A percentile compares a stretch with the other conserved stretches of the same genome.
These are phyloP conservation scores for Perizoma flavofasciatum DNA, from an alignment of 2,888 invertebrate genomes.

Conservation along the genomic window DNA sequence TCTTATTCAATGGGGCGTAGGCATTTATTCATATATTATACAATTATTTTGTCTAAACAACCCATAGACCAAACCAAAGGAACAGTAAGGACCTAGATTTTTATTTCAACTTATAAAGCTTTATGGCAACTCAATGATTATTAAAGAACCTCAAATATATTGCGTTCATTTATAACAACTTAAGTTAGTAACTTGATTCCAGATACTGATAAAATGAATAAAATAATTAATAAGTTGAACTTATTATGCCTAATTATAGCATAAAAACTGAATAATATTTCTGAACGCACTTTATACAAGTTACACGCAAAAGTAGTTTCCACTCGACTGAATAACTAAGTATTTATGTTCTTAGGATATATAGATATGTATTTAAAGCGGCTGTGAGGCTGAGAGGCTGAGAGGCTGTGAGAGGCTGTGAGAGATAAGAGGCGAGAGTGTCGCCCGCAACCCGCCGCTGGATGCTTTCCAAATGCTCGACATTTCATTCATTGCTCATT, in stretches of 20 bases:
- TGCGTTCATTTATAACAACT: slow-evolving; percentile 11
- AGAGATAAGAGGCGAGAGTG: background rate
- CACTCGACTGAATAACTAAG: background rate
- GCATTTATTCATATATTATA: no score
- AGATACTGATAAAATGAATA: slow-evolving; percentile 10
- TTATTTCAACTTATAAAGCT: no score
- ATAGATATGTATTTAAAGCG: background rate
- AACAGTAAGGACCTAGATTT: background rate
- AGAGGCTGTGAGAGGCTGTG: no score
- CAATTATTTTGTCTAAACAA: no score
- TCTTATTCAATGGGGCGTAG: background rate
- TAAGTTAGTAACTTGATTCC: slow-evolving; percentile 1
- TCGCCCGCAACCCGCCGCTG: background rate
- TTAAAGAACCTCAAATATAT: background rate
- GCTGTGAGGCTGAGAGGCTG: background rate
- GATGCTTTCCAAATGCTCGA: slow-evolving; percentile 8
- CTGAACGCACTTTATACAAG: slow-evolving; percentile 19
- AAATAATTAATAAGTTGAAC: slow-evolving; percentile 15
- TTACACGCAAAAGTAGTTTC: slow-evolving; percentile 17
- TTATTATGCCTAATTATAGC: background rate
- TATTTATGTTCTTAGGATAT: background rate
- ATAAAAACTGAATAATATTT: slow-evolving; percentile 26
- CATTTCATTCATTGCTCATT: slow-evolving; percentile 9
- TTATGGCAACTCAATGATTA: background rate
- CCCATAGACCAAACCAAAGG: background rate